Evolutionary conservation across 2,113 vertebrate genomes (phyloP).

Genomic region (Podiceps cristatus): DNA sequence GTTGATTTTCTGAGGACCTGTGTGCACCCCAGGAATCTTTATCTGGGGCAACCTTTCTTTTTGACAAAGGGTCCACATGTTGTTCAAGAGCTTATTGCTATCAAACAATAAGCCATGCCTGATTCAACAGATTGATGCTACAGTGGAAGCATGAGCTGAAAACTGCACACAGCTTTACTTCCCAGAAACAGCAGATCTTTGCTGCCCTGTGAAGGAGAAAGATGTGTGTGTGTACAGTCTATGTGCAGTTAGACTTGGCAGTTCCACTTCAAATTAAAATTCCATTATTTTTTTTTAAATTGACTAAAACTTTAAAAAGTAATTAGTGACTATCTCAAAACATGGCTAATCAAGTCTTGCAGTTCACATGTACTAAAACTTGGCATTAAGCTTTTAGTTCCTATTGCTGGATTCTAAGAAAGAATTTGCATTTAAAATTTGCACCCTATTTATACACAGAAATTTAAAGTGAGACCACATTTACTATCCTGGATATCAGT

Average conservation of each 20-base stretch:
- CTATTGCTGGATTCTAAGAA: not conserved
- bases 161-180: not conserved
- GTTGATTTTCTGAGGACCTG: not conserved
- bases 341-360: not conserved
- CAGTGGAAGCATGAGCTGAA: not conserved
- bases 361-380: not conserved
- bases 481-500: not conserved
- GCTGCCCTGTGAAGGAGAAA: not conserved
- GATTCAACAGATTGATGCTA: not conserved
- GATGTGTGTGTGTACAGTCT: not conserved
- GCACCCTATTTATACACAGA: not conserved
- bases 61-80: no score
- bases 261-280: not conserved
- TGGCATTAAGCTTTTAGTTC: not conserved
- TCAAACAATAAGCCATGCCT: not conserved
- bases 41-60: not conserved
- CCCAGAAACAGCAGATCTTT: not conserved
- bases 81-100: not conserved
- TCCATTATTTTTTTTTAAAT: not conserved
- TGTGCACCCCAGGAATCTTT: not conserved
- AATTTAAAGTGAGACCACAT: not conserved
- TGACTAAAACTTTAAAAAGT: not conserved
- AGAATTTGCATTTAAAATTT: not conserved
- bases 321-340: not conserved
- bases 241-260: not conserved